Evolutionary conservation across 1,140 invertebrate genomes (phyloP).

Genomic region (Telenomus remus): DNA sequence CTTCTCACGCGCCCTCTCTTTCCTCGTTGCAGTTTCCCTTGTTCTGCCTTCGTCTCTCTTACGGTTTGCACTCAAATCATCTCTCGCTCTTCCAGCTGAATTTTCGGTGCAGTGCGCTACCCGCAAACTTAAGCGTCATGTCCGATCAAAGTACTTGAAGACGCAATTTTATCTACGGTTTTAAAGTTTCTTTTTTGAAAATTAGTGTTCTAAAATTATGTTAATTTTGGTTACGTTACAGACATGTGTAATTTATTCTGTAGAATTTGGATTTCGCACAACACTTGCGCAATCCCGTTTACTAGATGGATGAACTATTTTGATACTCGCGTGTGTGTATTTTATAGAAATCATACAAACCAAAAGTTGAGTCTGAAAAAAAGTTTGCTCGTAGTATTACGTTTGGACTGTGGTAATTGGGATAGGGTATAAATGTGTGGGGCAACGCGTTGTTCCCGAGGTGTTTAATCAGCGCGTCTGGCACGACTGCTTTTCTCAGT

Average conservation of each 20-base stretch:
- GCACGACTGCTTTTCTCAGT: conserved; percentile 11
- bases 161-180: conserved; percentile 21
- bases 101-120: conserved; percentile 38
- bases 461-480: conserved; percentile 4
- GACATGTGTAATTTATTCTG: not conserved
- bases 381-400: too few relatives aligned
- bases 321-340: too few relatives aligned
- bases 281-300: too few relatives aligned
- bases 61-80: conserved; percentile 3
- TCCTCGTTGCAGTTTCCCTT: conserved; percentile 21
- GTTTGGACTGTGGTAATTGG: not conserved
- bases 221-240: too few relatives aligned
- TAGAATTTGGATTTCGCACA: too few relatives aligned
- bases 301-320: too few relatives aligned
- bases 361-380: too few relatives aligned
- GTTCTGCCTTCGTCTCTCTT: conserved; percentile 19
- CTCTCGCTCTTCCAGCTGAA: conserved; percentile 7
- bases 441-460: not conserved
- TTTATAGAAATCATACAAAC: too few relatives aligned
- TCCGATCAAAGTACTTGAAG: conserved; percentile 11
- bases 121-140: conserved; percentile 20
- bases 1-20: conserved; percentile 37
- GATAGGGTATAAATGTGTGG: not conserved
- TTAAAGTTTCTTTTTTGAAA: conserved; percentile 1
- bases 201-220: too few relatives aligned